Evolutionary conservation across 2,888 invertebrate species (phyloP).

Genomic region (Saturnia pavonia): DNA sequence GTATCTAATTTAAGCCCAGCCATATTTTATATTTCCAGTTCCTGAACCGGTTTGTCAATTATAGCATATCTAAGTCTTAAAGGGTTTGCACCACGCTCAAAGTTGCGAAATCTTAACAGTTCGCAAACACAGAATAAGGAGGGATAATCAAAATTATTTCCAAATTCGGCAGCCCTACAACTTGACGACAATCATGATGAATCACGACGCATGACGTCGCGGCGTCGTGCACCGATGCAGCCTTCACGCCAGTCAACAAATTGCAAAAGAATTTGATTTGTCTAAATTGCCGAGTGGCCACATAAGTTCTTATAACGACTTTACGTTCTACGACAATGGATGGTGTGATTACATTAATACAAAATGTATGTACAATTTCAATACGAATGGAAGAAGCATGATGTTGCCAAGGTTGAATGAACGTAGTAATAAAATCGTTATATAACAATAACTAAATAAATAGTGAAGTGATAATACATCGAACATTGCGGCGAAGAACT

Average conservation of each 20-base stretch:
- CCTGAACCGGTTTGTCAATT: too few species aligned
- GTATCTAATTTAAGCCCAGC: too few species aligned
- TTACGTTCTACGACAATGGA: conserved; percentile 13
- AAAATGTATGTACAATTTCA: neutral
- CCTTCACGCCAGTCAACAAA: conserved; percentile 69
- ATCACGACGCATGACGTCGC: conserved; percentile 69
- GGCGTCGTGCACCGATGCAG: conserved; percentile 57
- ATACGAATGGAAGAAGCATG: conserved; percentile 3
- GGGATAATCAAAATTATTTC: neutral
- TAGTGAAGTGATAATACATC: neutral
- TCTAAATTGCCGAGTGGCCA: conserved; percentile 44
- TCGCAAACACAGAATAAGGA: neutral
- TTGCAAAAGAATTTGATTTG: conserved; percentile 50
- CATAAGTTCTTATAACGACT: conserved; percentile 38
- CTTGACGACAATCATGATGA: conserved; percentile 63
- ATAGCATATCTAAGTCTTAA: neutral
- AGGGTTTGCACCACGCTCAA: neutral
- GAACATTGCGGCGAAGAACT: neutral
- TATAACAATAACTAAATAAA: conserved; percentile 4
- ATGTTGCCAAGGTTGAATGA: neutral
- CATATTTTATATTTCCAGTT: too few species aligned
- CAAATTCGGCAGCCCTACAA: conserved; percentile 51
- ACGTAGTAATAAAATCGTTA: neutral
- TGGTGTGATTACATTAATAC: neutral
- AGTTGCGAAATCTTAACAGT: neutral